phyloP scores from a whole-genome alignment of 2,797 vertebrate genomes.

The Catostomus latipinnis region DNA sequence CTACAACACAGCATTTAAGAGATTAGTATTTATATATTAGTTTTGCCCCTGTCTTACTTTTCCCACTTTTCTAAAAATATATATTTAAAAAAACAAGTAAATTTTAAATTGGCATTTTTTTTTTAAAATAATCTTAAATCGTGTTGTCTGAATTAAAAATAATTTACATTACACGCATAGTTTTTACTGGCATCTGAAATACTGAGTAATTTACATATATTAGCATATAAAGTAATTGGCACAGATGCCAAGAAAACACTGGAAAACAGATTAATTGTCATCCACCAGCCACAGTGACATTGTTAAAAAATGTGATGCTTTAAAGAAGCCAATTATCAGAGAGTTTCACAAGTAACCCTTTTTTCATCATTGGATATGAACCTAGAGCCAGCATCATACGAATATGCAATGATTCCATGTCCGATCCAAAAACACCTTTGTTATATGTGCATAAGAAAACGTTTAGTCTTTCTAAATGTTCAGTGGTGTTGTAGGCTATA shows the following conservation, averaged over 20 bases:
- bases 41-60: neutral
- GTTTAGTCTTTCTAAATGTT: too few species aligned
- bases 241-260: conserved; percentile 85
- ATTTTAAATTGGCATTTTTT: too few species aligned
- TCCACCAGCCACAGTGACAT: conserved; percentile 81
- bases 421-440: neutral
- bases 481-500: too few species aligned
- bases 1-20: neutral
- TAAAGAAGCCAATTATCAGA: conserved; percentile 84
- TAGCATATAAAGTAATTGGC: conserved; percentile 88
- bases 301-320: conserved; percentile 84
- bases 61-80: neutral
- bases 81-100: neutral
- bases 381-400: conserved; percentile 50
- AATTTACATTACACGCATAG: conserved; percentile 72
- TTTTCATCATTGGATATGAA: conserved; percentile 68
- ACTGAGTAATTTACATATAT: conserved; percentile 84
- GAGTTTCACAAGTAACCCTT: conserved; percentile 79
- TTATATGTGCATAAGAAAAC: too few species aligned
- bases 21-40: neutral
- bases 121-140: conserved; percentile 43
- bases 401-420: conserved; percentile 20
- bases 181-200: conserved; percentile 81
- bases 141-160: conserved; percentile 58
- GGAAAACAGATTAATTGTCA: conserved; percentile 86